Base-by-base conservation (phyloP, 2,113 vertebrate species). In the Bubo blakistoni region DNA sequence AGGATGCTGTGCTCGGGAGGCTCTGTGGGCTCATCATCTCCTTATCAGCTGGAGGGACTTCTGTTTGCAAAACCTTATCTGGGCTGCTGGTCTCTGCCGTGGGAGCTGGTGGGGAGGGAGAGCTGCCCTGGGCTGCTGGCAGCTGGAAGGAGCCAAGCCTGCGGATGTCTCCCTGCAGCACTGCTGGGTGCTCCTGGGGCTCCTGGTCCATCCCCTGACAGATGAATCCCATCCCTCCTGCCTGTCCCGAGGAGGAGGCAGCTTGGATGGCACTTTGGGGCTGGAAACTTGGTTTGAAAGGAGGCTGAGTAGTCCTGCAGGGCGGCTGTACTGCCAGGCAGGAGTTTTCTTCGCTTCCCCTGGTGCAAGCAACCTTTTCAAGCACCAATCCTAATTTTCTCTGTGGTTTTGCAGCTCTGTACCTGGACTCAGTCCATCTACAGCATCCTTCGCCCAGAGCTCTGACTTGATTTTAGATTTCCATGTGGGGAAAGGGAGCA, bases 41-140 rank as follows among this genome's bases (percentile, higher is more conserved):
- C 76, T 83, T 94, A 83, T 94, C 91, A 77, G 67, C 58, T 80
- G 66, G 61, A 14, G 9, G 46, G 57, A 82, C 16, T 79, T 65
- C 29, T 94, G 85, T 94, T 90, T 92, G 72, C 72, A 81, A 69
- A 96, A 15, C 36, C 51, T 92, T 81, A 73, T 90, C 95, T 87
- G 57, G n/a, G 81, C 61, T 0, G 5, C 65, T 0, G 9, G 42
- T 67, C 29, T 46, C 36, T 30, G 74, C 58, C 0, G 1, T 36
- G 70, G 85, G 88, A 90, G 90, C 61, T 59, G 61, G 57, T 61
- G 61, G 36, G 44, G 44, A 90, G 74, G 26, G 58, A 86, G 76
- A 86, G 54, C 62, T 1, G 11, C 49, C 21, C 14, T 0, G 0
- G 16, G 57, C 66, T 91, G 81, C 81, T 0, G 0, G 88, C 52